Percentiles rank a stretch among this genome's conserved stretches.
These are phyloP conservation scores for Conomelus anceps DNA, from an alignment of 2,888 invertebrate genomes.

Conservation along the genomic window DNA sequence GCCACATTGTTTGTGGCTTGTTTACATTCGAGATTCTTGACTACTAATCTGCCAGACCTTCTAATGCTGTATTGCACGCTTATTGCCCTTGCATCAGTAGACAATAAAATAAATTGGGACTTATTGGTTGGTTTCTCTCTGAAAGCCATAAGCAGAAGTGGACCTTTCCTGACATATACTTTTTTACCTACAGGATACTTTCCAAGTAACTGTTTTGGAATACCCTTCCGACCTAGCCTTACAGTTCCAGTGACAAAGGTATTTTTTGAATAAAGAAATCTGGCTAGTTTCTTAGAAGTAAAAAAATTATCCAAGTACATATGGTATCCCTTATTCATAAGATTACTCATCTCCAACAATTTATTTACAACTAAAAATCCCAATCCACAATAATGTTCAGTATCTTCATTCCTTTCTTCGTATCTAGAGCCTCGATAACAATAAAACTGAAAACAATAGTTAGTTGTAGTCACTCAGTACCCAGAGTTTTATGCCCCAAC, in stretches of 20 bases:
- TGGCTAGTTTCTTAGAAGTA: not conserved
- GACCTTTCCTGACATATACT: slow-evolving; percentile 17
- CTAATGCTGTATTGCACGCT: not conserved
- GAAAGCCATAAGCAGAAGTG: slow-evolving; percentile 12
- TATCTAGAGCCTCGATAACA: not conserved
- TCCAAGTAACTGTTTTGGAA: not conserved
- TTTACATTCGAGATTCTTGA: no score
- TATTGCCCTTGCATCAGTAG: slow-evolving; percentile 1
- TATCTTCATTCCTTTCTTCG: not conserved
- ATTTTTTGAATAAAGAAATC: not conserved
- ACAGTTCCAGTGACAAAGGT: not conserved
- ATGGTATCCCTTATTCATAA: slow-evolving; percentile 9
- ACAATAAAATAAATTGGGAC: slow-evolving; percentile 14
- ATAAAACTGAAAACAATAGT: not conserved
- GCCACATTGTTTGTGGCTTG: no score
- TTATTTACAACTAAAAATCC: not conserved
- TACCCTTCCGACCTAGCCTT: not conserved
- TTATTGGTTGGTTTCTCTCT: slow-evolving; percentile 12
- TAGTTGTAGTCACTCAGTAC: not conserved
- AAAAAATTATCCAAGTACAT: not conserved
- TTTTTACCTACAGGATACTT: slow-evolving; percentile 10
- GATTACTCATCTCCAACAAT: not conserved
- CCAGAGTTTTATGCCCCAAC: slow-evolving; percentile 5
- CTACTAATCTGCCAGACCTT: slow-evolving; percentile 2
- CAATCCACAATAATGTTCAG: not conserved